Percentiles rank a stretch among this genome's conserved stretches.
phyloP scores from a whole-genome alignment of 2,888 invertebrate species.

The Drosophila niveifrons region DNA sequence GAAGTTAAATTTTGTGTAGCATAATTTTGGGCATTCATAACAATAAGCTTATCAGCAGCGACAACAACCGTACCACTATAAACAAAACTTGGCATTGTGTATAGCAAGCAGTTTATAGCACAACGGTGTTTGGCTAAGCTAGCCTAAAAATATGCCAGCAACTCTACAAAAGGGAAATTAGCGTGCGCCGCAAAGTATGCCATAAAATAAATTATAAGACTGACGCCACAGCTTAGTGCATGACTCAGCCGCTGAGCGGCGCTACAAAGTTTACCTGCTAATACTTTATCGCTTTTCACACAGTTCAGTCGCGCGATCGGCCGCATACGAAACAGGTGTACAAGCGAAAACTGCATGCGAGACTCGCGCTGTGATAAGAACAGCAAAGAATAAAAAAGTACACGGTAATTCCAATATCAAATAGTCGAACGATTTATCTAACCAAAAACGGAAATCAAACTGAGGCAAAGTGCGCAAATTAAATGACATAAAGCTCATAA shows the following conservation, averaged over 20 bases:
- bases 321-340: conserved; percentile 63
- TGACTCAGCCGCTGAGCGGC: conserved; percentile 7
- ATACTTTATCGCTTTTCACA: conserved; percentile 15
- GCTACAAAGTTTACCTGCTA: conserved; percentile 18
- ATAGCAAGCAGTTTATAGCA: background rate
- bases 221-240: background rate
- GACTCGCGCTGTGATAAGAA: conserved; percentile 43
- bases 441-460: background rate
- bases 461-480: conserved; percentile 31
- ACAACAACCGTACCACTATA: conserved; percentile 3
- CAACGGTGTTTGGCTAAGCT: background rate
- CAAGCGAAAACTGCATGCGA: conserved; percentile 25
- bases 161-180: conserved; percentile 27
- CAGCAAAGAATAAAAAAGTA: background rate
- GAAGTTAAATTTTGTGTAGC: background rate
- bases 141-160: conserved; percentile 26
- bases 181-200: conserved; percentile 20
- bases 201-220: background rate
- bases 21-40: conserved; percentile 3
- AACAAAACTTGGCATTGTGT: conserved; percentile 15
- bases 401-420: conserved; percentile 54
- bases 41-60: background rate
- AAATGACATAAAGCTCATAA: conserved; percentile 20
- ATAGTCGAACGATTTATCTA: conserved; percentile 12
- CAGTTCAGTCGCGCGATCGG: conserved; percentile 65